Evolutionary conservation across 2,113 vertebrate species (phyloP), one percentile per base, ranked within the genome.

Genomic region (Hyperoodon ampullatus): DNA sequence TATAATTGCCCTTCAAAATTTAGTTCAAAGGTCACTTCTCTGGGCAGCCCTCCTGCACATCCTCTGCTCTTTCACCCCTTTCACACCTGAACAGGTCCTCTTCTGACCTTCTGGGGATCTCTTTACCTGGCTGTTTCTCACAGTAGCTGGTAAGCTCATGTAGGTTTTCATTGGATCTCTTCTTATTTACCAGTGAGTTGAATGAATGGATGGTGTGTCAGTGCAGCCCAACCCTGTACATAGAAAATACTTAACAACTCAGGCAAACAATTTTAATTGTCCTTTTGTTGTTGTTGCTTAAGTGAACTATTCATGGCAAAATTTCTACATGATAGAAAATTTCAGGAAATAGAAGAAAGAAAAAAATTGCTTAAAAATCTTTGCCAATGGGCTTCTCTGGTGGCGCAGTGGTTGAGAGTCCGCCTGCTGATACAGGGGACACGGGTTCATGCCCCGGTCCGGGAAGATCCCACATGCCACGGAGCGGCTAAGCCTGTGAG

Each of bases 151-250:
- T 63, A 21, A 53, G 11, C 7, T 35, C 30, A 0, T 0, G 5
- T 12, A 33, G 30, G 19, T 44, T 24, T 26, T 42, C 65, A n/a
- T 8, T 19, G 4, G 39, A 39, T 39, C 18, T 53, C 16, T 90
- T 12, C 33, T 85, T 21, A 8, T 18, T 21, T 24, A 30, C 15
- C 19, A 50, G 44, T 5, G 9, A 30, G 28, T 3, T n/a, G 33
- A 72, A 24, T 5, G 50, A 35, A 26, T 42, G 24, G 3, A 19
- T 5, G 6, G 13, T 23, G 42, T 78, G 3, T 42, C 53, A 65
- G 19, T 30, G 19, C 6, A 61, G 5, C 58, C 10, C 35, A n/a
- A 0, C 2, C 13, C 6, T 39, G 0, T 39, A 1, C 28, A 1
- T 5, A 68, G 71, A 65, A 74, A 91, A 35, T 2, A 15, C 30